Conservation (phyloP, 2,797 vertebrate species). For the Phrynocephalus guinanensis region DNA sequence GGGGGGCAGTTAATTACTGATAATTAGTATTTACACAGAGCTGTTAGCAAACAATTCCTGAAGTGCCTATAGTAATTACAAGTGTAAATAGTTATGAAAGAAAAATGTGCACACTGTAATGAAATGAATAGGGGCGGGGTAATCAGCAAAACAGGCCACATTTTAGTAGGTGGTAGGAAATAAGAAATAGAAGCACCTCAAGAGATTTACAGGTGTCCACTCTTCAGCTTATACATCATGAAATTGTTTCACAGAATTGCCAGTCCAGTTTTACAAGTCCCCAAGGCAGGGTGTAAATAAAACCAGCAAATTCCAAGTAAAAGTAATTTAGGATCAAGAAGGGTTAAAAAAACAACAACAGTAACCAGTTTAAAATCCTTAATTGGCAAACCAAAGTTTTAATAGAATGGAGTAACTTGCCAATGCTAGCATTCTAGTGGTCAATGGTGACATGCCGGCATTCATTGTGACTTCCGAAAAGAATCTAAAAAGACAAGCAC, state of each 20-base stretch:
- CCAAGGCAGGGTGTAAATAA: neutral
- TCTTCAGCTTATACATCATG: neutral
- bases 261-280: neutral
- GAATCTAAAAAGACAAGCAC: too few species aligned
- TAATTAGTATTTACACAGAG: slow-evolving; percentile 90
- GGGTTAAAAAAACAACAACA: too few species aligned
- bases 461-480: too few species aligned
- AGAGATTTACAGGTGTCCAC: slow-evolving; percentile 6
- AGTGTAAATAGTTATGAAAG: slow-evolving; percentile 84
- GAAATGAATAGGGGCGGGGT: slow-evolving; percentile 54
- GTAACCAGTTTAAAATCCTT: too few species aligned
- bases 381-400: too few species aligned
- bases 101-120: slow-evolving; percentile 64
- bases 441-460: too few species aligned
- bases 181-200: neutral
- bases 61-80: slow-evolving; percentile 85
- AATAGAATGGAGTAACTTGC: too few species aligned
- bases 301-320: neutral
- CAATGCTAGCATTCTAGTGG: too few species aligned
- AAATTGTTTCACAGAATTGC: too few species aligned
- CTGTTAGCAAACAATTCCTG: slow-evolving; percentile 84
- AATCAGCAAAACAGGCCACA: slow-evolving; percentile 49
- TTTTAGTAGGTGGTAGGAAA: slow-evolving; percentile 27
- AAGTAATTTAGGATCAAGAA: too few species aligned
- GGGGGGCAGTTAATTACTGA: slow-evolving; percentile 80